These are phyloP conservation scores for Andrena flavipes DNA, from an alignment of 2,888 invertebrate genomes.

Conservation along the genomic window DNA sequence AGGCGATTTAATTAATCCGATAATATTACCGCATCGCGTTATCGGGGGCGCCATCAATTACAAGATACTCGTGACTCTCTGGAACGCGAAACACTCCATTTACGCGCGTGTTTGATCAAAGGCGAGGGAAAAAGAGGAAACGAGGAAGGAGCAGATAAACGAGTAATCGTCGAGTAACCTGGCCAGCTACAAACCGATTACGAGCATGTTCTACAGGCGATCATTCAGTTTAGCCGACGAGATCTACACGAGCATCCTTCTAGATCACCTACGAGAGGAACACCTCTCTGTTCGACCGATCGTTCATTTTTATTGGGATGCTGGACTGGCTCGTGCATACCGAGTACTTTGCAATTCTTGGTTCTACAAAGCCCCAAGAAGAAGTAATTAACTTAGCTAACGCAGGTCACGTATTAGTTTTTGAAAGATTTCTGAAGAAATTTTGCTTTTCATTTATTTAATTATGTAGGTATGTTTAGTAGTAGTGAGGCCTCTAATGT, in stretches of 20 bases:
- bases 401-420: too few species aligned
- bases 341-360: not conserved
- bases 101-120: slow-evolving; percentile 30
- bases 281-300: slow-evolving; percentile 27
- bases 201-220: slow-evolving; percentile 49
- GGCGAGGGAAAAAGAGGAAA: slow-evolving; percentile 16
- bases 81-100: slow-evolving; percentile 28
- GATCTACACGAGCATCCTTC: slow-evolving; percentile 27
- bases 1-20: slow-evolving; percentile 43
- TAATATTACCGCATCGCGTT: slow-evolving; percentile 30
- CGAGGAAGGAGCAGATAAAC: slow-evolving; percentile 51
- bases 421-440: too few species aligned
- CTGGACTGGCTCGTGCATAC: not conserved
- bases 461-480: too few species aligned
- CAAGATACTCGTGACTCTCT: slow-evolving; percentile 32
- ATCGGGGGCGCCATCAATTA: slow-evolving; percentile 39
- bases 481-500: too few species aligned
- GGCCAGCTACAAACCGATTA: slow-evolving; percentile 54
- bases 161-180: slow-evolving; percentile 51
- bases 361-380: not conserved
- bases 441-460: too few species aligned
- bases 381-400: not conserved
- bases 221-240: slow-evolving; percentile 37
- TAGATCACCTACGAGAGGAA: slow-evolving; percentile 29
- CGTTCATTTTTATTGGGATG: slow-evolving; percentile 19